Evolutionary conservation across 2,113 vertebrate genomes (phyloP), one percentile per base, ranked within the genome.

Genomic region (Tor tambroides): DNA sequence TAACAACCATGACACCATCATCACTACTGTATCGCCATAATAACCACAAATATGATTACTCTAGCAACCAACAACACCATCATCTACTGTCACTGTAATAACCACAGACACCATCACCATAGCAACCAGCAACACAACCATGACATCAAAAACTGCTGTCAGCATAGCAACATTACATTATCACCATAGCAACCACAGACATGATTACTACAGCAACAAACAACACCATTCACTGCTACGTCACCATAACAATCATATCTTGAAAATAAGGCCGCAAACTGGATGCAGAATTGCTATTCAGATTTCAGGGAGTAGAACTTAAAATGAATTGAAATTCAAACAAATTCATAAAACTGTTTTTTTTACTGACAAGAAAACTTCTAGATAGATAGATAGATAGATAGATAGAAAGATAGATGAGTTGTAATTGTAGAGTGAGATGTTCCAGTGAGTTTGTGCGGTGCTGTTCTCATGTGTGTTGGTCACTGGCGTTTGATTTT

Each of bases 401-500:
- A 71, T 32, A 71, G 32, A 26, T 21, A 35, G 67, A 21, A 2
- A 38, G 32, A 21, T 21, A 38, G n/a, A 71, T 15, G 46, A 54
- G 51, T 54, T 54, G 28, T 32, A 67, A 7, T 32, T 67, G 28
- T n/a, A 30, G 65, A 69, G 15, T 69, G 65, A 69, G 67, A 23
- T 77, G 75, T 51, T 77, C 49, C 14, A 77, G 43, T 26, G 38
- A 49, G 74, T 54, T 54, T 54, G 3, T 54, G 15, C 51, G 2
- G 5, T 21, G 17, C 51, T 54, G 17, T 76, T 76, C n/a, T 46
- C 35, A 23, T 43, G 71, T 43, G 71, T 41, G 71, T 75, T 75
- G 72, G 72, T 75, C 38, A 43, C 72, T 75, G 23, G 72, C 23
- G 72, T 80, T 80, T 59, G n/a, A 26, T 51, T 83, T 69, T 83